These are phyloP conservation scores for Cavia porcellus DNA, from an alignment of 2,113 vertebrate species.

Conservation along the genomic window DNA sequence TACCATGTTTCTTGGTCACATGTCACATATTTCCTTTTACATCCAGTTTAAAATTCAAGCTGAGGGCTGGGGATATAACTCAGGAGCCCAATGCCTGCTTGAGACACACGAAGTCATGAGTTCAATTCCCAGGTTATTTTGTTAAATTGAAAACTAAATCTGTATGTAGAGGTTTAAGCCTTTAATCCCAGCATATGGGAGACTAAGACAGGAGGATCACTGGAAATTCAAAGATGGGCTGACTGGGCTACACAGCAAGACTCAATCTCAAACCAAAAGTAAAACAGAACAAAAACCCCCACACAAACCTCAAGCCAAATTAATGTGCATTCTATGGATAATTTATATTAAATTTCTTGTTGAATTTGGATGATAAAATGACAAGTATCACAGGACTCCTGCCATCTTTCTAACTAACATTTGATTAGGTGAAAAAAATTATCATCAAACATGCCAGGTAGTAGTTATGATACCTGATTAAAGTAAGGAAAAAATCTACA, in stretches of 20 bases:
- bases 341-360: background rate
- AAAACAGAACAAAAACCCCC: background rate
- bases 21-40: background rate
- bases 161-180: background rate
- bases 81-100: too few relatives aligned
- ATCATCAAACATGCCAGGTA: background rate
- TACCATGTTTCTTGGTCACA: background rate
- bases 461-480: background rate
- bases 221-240: background rate
- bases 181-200: background rate
- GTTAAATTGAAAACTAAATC: background rate
- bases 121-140: too few relatives aligned
- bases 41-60: slow-evolving; percentile 1
- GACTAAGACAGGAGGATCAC: background rate
- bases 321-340: background rate
- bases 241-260: background rate
- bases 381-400: background rate
- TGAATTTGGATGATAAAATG: background rate
- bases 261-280: background rate
- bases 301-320: background rate
- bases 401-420: background rate
- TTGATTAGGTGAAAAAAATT: background rate
- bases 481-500: background rate
- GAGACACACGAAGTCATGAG: too few relatives aligned
- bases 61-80: too few relatives aligned